phyloP scores from a whole-genome alignment of 2,797 vertebrate species.

The Halcyon smyrnensis region DNA sequence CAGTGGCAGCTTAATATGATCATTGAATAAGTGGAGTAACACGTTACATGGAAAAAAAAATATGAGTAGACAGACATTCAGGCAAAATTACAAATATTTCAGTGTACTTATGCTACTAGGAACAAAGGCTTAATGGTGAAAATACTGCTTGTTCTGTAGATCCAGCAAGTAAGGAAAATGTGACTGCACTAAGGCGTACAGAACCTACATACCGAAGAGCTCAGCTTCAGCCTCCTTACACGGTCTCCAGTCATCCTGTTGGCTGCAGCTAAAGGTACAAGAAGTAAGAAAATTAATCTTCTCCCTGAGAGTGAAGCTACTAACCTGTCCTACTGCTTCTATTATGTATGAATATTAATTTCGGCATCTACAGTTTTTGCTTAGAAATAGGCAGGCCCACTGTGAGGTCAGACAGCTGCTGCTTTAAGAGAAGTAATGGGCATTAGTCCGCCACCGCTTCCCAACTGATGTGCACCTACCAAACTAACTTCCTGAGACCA shows the following conservation, averaged over 20 bases:
- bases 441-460: not conserved
- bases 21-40: not conserved
- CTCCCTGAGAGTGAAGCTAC: not conserved
- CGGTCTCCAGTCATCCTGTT: fast-evolving
- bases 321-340: not conserved
- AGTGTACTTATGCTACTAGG: not conserved
- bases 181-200: not conserved
- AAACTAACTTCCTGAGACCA: not conserved
- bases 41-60: not conserved
- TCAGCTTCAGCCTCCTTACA: not conserved
- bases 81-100: not conserved
- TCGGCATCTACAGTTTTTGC: not conserved
- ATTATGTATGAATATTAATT: not conserved
- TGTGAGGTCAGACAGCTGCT: not conserved
- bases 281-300: not conserved
- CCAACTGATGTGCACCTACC: not conserved
- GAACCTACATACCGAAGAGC: not conserved
- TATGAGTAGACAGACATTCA: not conserved
- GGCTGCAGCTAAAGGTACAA: not conserved
- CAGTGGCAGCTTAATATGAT: not conserved
- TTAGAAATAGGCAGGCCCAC: not conserved
- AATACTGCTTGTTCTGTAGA: not conserved
- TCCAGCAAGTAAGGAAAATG: not conserved
- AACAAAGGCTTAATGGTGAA: not conserved
- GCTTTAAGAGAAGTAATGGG: not conserved